Evolutionary conservation across 1,140 invertebrate genomes (phyloP), one percentile per base, ranked within the genome.

Genomic region (Megalopta genalis): DNA sequence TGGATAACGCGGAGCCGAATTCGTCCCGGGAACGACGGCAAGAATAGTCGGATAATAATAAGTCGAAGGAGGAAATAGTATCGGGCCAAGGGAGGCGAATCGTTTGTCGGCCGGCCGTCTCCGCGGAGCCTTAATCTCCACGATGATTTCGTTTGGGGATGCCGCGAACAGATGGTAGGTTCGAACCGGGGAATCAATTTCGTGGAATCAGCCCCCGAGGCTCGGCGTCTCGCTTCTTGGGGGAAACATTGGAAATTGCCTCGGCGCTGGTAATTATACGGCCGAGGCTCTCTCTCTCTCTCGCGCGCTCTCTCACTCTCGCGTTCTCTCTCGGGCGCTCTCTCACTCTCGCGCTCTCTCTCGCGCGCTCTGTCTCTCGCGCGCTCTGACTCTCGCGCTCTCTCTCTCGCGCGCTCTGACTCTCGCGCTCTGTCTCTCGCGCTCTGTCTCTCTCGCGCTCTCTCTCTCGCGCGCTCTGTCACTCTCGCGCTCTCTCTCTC

Each of bases 91-190:
- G 49, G 1, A 21, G 6, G 16, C 5, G 49, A 54, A 54, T 21
- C 16, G 49, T 54, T 54, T 18, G 49, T 21, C 18, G 49, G 49
- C 16, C 49, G 21, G 3, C 16, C 16, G 49, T 54, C 49, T 54
- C 21, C 49, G 49, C 16, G 6, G 16, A 21, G 57, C 84, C 83
- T 79, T 86, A 86, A 86, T 86, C 84, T 86, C 67, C 80, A 68
- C 84, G 84, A 86, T 85, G 85, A 86, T 86, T 86, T 86, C 83
- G 84, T 86, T 86, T 82, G 83, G 83, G 84, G 83, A 86, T 86
- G 84, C 84, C 84, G 84, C 84, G 80, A 84, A 85, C 84, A 86
- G 84, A 86, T 86, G 84, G 84, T 79, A 67, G 80, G 82, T 82
- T 82, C 65, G 65, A 72, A 46, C 60, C 79, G 73, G 60, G 82